phyloP scores from a whole-genome alignment of 2,888 invertebrate genomes.

The Drosophila imparisetae region DNA sequence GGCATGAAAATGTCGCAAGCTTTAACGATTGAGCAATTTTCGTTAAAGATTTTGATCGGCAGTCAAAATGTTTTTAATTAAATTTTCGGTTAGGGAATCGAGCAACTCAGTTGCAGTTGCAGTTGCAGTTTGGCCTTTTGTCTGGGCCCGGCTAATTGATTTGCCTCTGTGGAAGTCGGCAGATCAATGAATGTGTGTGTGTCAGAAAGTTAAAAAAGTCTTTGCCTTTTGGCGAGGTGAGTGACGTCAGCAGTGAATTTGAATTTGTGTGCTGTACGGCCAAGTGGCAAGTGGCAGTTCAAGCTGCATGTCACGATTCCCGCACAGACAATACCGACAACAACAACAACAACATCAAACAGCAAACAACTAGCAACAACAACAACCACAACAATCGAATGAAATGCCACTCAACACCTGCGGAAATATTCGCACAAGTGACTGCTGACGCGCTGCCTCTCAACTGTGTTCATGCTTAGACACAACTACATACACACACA shows the following conservation, averaged over 20 bases:
- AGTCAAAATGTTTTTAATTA: conserved; percentile 48
- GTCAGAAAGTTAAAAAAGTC: conserved; percentile 4
- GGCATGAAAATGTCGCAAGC: conserved; percentile 52
- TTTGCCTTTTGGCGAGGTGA: conserved; percentile 6
- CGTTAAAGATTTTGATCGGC: conserved; percentile 48
- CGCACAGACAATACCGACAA: conserved; percentile 53
- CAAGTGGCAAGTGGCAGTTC: conserved; percentile 63
- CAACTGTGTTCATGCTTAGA: conserved; percentile 36
- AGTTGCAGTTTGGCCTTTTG: conserved; percentile 50
- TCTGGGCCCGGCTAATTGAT: conserved; percentile 48
- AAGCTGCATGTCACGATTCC: conserved; percentile 78
- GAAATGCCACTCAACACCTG: conserved; percentile 79
- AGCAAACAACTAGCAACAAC: conserved; percentile 7
- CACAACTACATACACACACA: conserved; percentile 11
- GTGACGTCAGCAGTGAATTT: conserved; percentile 60
- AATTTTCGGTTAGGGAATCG: conserved; percentile 33
- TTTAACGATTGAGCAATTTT: conserved; percentile 69
- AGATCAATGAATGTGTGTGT: conserved; percentile 9
- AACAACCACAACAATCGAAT: conserved; percentile 60
- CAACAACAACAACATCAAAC: conserved; percentile 24
- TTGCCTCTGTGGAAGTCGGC: conserved; percentile 41
- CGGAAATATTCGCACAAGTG: conserved; percentile 75
- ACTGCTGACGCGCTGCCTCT: conserved; percentile 63
- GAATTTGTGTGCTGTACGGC: conserved; percentile 55
- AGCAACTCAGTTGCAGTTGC: conserved; percentile 36